Percentiles rank a stretch among this genome's conserved stretches.
These are phyloP conservation scores for Porphyrio hochstetteri DNA, from an alignment of 2,113 vertebrate genomes.

Conservation along the genomic window DNA sequence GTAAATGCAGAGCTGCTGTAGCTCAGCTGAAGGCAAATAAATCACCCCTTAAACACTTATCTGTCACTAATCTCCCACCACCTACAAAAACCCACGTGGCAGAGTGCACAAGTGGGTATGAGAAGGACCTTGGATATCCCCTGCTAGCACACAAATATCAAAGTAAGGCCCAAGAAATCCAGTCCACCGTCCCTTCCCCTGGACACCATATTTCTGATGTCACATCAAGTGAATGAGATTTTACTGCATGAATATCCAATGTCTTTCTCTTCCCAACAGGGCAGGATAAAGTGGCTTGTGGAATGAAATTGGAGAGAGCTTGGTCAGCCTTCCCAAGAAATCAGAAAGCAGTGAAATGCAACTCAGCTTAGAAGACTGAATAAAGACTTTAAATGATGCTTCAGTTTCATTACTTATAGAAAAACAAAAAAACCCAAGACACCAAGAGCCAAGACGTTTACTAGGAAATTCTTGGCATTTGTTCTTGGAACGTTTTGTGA, in stretches of 20 bases:
- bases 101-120: too few species aligned
- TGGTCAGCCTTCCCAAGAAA: background rate
- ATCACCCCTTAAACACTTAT: background rate
- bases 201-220: background rate
- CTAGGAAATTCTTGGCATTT: conserved; percentile 29
- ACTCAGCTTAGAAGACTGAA: background rate
- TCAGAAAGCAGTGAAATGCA: conserved; percentile 3
- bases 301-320: background rate
- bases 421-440: background rate
- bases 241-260: background rate
- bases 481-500: background rate
- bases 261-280: background rate
- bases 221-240: background rate
- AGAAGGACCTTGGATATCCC: background rate
- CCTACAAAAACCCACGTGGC: background rate
- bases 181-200: background rate
- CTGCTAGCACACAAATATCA: background rate
- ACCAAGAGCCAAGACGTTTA: background rate
- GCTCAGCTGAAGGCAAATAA: background rate
- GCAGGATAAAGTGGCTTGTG: background rate
- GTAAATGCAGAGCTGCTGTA: background rate
- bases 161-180: background rate
- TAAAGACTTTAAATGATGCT: background rate
- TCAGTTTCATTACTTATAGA: conserved; percentile 6
- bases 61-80: background rate